phyloP scores from a whole-genome alignment of 2,797 vertebrate species.

The Apogon hyalosoma region DNA sequence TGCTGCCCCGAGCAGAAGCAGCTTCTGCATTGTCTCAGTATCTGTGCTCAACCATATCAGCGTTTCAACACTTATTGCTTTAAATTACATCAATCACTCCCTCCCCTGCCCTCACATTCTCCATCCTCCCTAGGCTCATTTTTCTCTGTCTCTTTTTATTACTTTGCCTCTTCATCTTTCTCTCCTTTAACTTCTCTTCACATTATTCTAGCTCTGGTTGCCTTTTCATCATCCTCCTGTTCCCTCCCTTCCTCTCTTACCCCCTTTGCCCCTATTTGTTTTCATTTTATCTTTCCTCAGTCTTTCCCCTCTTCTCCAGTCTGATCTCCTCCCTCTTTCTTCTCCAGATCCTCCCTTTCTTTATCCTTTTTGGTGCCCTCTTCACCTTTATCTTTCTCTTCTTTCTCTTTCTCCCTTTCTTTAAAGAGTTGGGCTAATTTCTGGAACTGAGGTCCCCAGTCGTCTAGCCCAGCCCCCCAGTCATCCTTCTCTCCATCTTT shows the following conservation, averaged over 20 bases:
- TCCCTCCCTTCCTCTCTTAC: constrained; percentile 46
- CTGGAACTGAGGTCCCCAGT: constrained; percentile 91
- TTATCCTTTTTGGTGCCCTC: constrained; percentile 52
- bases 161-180: constrained; percentile 84
- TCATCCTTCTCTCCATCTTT: constrained; percentile 85
- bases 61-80: constrained; percentile 88
- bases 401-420: constrained; percentile 79
- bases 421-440: constrained; percentile 91
- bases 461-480: constrained; percentile 86
- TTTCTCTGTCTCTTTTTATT: constrained; percentile 86
- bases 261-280: constrained; percentile 68
- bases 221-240: constrained; percentile 76
- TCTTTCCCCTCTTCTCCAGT: constrained; percentile 57
- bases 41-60: constrained; percentile 82
- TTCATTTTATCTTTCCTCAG: constrained; percentile 58
- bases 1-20: constrained; percentile 73
- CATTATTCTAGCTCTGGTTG: constrained; percentile 76
- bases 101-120: constrained; percentile 70
- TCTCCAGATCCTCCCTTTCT: constrained; percentile 51
- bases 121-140: constrained; percentile 78
- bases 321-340: constrained; percentile 50
- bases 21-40: constrained; percentile 75
- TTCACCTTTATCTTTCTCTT: constrained; percentile 65
- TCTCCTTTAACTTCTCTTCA: constrained; percentile 80
- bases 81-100: constrained; percentile 88